A percentile compares a stretch with the other conserved stretches of the same genome.
Conservation (phyloP, 2,797 vertebrate genomes). For the Loris lydekkerianus region DNA sequence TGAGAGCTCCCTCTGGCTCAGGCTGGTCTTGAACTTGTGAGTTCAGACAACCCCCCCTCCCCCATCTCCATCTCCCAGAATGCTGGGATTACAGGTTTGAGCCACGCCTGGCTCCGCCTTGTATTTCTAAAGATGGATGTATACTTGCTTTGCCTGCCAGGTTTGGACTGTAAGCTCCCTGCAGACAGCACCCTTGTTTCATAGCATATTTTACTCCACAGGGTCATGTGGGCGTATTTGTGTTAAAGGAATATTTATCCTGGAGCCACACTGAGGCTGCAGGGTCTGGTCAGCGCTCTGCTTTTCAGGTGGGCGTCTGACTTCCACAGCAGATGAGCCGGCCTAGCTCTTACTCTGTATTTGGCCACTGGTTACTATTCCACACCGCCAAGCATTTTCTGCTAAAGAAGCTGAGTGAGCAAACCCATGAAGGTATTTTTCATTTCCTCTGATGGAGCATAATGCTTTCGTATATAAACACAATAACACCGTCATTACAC, state of each 20-base stretch:
- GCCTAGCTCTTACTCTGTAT: slow-evolving; percentile 78
- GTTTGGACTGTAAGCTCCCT: neutral
- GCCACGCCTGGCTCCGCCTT: neutral
- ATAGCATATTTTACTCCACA: neutral
- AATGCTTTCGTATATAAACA: slow-evolving; percentile 87
- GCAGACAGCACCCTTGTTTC: neutral
- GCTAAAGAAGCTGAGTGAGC: slow-evolving; percentile 87
- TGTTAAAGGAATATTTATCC: neutral
- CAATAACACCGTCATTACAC: slow-evolving; percentile 87
- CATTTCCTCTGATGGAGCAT: slow-evolving; percentile 87
- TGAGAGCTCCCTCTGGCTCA: too few relatives aligned
- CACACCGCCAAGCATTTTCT: slow-evolving; percentile 81
- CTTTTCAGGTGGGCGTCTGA: neutral
- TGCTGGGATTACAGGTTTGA: too few relatives aligned
- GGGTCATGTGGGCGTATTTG: neutral
- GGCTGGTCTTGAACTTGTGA: too few relatives aligned
- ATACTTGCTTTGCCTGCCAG: neutral
- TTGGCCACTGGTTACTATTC: slow-evolving; percentile 83
- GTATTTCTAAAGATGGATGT: neutral
- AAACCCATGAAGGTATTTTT: slow-evolving; percentile 87
- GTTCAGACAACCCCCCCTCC: too few relatives aligned
- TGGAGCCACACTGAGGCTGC: slow-evolving; percentile 33
- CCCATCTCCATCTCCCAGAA: too few relatives aligned
- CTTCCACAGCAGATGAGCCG: slow-evolving; percentile 61
- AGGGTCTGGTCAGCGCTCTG: slow-evolving; percentile 64